phyloP scores from a whole-genome alignment of 2,113 vertebrate species.

The Empidonax alnorum region DNA sequence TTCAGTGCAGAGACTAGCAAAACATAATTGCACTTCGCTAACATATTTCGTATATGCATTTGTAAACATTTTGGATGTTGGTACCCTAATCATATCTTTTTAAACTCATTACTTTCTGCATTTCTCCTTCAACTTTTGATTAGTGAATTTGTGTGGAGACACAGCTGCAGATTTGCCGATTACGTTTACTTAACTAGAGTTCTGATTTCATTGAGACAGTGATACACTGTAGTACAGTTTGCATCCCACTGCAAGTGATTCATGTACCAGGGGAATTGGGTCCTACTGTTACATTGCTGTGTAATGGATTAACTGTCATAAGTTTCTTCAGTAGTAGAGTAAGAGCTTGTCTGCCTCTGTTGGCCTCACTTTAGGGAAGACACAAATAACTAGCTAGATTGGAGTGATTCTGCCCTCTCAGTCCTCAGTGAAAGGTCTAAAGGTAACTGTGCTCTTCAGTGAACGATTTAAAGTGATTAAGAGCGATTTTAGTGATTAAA shows the following conservation, averaged over 20 bases:
- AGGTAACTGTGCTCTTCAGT: neutral
- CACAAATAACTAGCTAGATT: neutral
- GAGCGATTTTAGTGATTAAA: neutral
- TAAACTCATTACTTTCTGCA: neutral
- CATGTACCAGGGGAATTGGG: neutral
- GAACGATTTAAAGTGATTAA: neutral
- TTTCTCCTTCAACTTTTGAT: neutral
- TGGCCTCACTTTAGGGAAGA: neutral
- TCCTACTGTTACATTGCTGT: neutral
- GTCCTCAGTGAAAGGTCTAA: neutral
- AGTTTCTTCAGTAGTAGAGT: neutral
- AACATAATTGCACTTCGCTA: neutral
- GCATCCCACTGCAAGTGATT: neutral
- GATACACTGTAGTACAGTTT: neutral
- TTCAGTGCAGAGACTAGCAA: neutral
- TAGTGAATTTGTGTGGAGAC: neutral
- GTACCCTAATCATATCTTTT: neutral
- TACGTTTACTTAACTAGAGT: neutral
- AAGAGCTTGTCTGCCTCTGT: neutral
- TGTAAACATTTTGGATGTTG: neutral
- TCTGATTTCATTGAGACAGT: neutral
- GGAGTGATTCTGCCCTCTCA: neutral
- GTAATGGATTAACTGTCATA: neutral
- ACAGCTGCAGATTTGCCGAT: neutral
- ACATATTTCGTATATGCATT: neutral